A percentile compares a stretch with the other conserved stretches of the same genome.
These are phyloP conservation scores for Procambarus clarkii DNA, from an alignment of 1,140 invertebrate species.

Conservation along the genomic window DNA sequence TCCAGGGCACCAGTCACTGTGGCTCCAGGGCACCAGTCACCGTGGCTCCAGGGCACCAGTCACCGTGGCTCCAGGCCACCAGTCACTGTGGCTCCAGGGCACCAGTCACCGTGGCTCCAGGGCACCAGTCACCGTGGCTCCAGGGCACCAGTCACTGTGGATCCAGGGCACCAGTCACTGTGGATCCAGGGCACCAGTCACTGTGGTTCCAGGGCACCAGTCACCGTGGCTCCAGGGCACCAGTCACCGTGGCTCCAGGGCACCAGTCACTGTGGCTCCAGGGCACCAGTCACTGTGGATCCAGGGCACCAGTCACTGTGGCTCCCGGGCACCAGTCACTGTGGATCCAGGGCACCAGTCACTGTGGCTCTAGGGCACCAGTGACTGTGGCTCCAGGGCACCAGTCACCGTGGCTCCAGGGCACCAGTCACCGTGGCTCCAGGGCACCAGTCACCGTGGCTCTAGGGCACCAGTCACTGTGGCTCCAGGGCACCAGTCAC, in stretches of 20 bases:
- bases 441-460: too few species aligned
- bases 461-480: too few species aligned
- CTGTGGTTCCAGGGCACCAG: neutral
- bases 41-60: neutral
- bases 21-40: slow-evolving; percentile 4
- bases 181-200: neutral
- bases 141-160: neutral
- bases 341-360: too few species aligned
- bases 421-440: too few species aligned
- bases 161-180: neutral
- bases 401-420: too few species aligned
- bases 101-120: neutral
- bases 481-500: neutral
- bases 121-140: neutral
- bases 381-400: too few species aligned
- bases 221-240: neutral
- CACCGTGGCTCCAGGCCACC: neutral
- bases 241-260: neutral
- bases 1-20: neutral
- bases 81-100: neutral
- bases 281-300: too few species aligned
- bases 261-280: too few species aligned
- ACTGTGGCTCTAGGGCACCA: too few species aligned
- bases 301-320: too few species aligned
- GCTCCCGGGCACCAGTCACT: too few species aligned